Evolutionary conservation across 2,888 invertebrate genomes (phyloP), one percentile per base, ranked within the genome.

Genomic region (Phragmatobia fuliginosa): DNA sequence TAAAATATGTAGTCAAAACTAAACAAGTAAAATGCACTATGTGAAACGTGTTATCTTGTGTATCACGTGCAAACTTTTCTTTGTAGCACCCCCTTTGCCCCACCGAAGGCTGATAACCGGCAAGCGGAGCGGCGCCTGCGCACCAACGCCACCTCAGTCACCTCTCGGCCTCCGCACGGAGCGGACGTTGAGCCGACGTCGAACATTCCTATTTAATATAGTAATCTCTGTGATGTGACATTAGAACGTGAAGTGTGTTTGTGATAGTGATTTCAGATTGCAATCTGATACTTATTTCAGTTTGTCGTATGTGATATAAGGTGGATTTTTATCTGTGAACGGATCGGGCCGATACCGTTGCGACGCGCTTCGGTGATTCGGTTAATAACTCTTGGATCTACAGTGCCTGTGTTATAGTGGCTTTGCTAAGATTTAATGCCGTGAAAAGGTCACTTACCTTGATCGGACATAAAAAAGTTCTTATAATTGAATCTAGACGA

Each of bases 361-460:
- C 85, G 91, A 87, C 86, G 85, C 92, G 94, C 92, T 92, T 88
- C 91, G 92, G 88, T 90, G 93, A 87, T 90, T 92, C 90, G 88
- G 91, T 88, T 94, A 93, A 93, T 92, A 93, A 91, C 91, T 91
- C 85, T 88, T 90, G 91, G 90, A 92, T 92, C 89, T 90, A 90
- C 91, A 90, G 92, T 92, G 82, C 76, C 74, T 82, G 82, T 81
- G 91, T 89, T 87, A 88, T 90, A 91, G 92, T 91, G 90, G 88
- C 87, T 91, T 87, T 88, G 89, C 92, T 87, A 91, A 94, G 93
- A 93, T 92, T 91, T 92, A 91, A 88, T 87, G 87, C 89, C 83
- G 88, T 88, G 91, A 92, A 92, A 82, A 93, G 94, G 92, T 94
- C 93, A 92, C 93, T 92, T 93, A 94, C 94, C 94, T 93, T 93